phyloP scores from a whole-genome alignment of 2,113 vertebrate species.

The Cichladusa arquata region DNA sequence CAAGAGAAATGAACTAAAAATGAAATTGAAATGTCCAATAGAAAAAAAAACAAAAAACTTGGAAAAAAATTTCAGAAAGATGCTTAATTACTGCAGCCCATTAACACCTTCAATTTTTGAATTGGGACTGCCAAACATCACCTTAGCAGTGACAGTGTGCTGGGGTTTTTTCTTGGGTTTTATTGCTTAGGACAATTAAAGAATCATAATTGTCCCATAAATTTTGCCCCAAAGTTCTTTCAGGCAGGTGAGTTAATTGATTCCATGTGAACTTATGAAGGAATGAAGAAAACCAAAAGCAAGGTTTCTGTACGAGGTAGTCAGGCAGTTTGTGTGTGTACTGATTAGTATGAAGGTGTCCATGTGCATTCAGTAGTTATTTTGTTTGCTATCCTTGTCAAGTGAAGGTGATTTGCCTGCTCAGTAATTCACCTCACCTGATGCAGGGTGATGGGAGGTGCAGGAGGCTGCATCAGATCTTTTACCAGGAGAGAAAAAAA shows the following conservation, averaged over 20 bases:
- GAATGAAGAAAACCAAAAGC: neutral
- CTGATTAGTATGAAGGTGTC: neutral
- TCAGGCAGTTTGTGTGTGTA: neutral
- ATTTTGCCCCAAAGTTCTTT: neutral
- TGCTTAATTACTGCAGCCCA: neutral
- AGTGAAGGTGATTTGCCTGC: slow-evolving; percentile 25
- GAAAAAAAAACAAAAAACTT: neutral
- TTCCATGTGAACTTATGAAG: neutral
- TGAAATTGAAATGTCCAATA: neutral
- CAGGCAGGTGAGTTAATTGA: neutral
- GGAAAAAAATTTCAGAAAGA: neutral
- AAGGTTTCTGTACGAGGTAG: neutral
- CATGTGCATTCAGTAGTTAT: neutral
- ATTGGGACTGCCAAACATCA: neutral
- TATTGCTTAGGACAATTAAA: neutral
- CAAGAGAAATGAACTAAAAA: neutral
- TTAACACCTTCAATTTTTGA: neutral
- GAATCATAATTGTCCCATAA: fast-evolving
- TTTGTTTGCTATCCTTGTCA: slow-evolving; percentile 35
- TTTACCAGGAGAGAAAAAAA: slow-evolving; percentile 20
- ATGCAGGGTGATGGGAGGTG: slow-evolving; percentile 34
- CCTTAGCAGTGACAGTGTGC: neutral
- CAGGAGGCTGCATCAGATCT: neutral
- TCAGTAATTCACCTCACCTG: slow-evolving; percentile 47
- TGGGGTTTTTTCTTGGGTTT: neutral